Base-by-base conservation (phyloP, 1,140 invertebrate species). In the Drosophila pseudoananassae region DNA sequence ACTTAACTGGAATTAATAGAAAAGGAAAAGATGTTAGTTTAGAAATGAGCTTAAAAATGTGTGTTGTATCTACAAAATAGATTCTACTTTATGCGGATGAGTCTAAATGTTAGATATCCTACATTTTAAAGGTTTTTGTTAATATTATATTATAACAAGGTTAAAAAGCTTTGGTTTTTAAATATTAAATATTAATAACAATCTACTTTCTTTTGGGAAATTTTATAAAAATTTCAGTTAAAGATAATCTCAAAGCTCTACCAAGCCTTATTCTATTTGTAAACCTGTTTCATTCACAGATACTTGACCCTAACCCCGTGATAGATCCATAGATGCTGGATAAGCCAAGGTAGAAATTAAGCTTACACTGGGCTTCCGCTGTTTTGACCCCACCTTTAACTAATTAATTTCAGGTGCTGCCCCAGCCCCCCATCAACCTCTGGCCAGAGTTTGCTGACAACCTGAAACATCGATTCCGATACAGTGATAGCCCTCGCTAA, bases 371-470 rank as follows among this genome's bases (percentile, higher is more conserved):
- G 49, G 57, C 60, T 73, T 81, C 78, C 78, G 57, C 20, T 58
- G 49, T 38, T 56, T 53, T 52, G 54, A 51, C 29, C 46, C 59
- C 47, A 53, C 54, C 58, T 57, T 8, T 1, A 0, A 49, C 38
- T 47, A 71, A 76, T 66, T 53, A 77, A 68, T 55, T 54, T 33
- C 56, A 45, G 40, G 20, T 55, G 40, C 36, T 20, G 55, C 8
- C 20, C 25, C 46, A 5, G 17, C 15, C 49, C 53, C 36, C 3
- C 7, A 20, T 27, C 40, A 12, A 20, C 40, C 50, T 45, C 78
- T 59, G 53, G 14, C 15, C 61, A 73, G 33, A 8, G 8, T 58
- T 81, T 69, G 79, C 63, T 83, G 69, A 83, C 74, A 78, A 71
- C 47, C 65, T 70, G 74, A 58, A 38, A 49, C 51, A 56, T 69